Percentiles rank a stretch among this genome's conserved stretches.
These are phyloP conservation scores for Lagenorhynchus albirostris DNA, from an alignment of 2,113 vertebrate species.

Conservation along the genomic window DNA sequence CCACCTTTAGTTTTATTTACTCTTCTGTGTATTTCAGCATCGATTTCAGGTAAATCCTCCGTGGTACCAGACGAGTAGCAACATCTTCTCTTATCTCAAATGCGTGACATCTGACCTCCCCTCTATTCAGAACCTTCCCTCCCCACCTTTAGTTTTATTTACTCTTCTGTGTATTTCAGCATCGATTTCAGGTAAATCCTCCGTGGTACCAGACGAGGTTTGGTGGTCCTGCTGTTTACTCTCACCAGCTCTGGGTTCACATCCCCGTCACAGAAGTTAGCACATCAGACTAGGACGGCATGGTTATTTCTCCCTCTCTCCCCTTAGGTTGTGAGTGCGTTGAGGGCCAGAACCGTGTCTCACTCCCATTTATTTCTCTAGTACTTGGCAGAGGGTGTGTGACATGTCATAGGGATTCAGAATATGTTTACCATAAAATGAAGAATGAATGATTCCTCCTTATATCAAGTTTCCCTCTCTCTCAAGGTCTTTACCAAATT, in stretches of 20 bases:
- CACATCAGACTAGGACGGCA: fast-evolving
- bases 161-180: background rate
- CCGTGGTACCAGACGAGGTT: no score
- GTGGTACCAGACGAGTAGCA: no score
- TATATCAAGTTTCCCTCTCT: background rate
- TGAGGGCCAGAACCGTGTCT: background rate
- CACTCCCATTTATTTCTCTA: background rate
- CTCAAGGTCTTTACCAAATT: background rate
- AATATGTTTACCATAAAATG: background rate
- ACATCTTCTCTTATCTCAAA: background rate
- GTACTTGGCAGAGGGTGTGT: background rate
- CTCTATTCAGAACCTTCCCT: background rate
- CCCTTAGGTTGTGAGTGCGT: background rate
- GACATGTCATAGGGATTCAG: background rate
- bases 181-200: background rate
- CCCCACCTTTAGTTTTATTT: background rate
- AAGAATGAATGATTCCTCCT: background rate
- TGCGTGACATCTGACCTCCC: background rate
- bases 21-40: background rate
- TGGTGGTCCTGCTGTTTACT: background rate
- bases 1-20: background rate
- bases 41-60: background rate
- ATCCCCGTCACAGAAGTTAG: background rate
- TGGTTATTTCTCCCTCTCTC: background rate
- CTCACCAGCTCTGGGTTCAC: no score